Evolutionary conservation across 2,888 invertebrate species (phyloP), one percentile per base, ranked within the genome.

Genomic region (Barypeithes pellucidus): DNA sequence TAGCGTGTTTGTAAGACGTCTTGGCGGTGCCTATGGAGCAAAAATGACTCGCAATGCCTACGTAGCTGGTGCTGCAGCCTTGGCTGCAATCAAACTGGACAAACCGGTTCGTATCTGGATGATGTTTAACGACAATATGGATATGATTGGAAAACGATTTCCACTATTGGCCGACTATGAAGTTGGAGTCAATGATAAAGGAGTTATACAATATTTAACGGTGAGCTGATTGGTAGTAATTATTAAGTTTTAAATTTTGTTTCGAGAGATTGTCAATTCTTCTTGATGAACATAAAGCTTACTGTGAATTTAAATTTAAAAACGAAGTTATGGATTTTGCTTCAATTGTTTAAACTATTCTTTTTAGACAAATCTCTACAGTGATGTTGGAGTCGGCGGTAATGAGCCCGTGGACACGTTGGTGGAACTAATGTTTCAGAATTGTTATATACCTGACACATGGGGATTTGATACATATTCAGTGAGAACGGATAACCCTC

Each of bases 21-120:
- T 95, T 1, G 96, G 96, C 2, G 96, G 96, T 12, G 94, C 87
- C 0, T 97, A 93, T 82, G 96, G 96, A 0, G 89, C 89, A 0
- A 97, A 96, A 84, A 90, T 94, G 62, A 88, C 90, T 0, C 88
- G 95, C 5, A 84, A 89, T 7, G 84, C 87, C 11, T 86, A 89
- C 9, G 82, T 91, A 0, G 89, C 92, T 0, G 88, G 90, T 29
- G 92, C 92, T 0, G 91, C 93, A 73, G 91, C 94, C 0, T 81
- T 96, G n/a, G 95, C 92, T 0, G 91, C 93, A 0, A 84, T 90
- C 75, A 88, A 89, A 57, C 84, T 91, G 57, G 87, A 89, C 81
- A 82, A 87, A 45, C 94, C 95, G 0, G 92, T 93, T 0, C 89
- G 94, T 22, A 89, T 96, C 69, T 89, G 91, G 0, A 85, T 94